Evolutionary conservation across 2,113 vertebrate species (phyloP), one percentile per base, ranked within the genome.

Genomic region (Brachyhypopomus occidentalis): DNA sequence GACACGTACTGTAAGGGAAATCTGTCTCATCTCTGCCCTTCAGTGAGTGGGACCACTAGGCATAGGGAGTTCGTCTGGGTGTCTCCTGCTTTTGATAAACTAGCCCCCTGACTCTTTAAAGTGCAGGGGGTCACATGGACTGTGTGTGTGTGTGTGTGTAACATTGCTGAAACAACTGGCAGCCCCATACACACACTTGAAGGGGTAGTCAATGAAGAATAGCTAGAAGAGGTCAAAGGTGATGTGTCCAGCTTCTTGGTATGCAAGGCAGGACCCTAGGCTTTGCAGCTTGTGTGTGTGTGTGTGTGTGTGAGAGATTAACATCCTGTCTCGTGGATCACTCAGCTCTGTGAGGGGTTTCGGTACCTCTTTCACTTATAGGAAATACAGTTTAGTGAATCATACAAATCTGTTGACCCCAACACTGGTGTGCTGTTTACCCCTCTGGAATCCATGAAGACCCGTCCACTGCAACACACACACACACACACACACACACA

Each of bases 131-230:
- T 41, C 55, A 73, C 30, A 63, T 55, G 59, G 72, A 34, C 36
- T 82, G 79, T 66, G 77, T 74, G 82, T 79, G 62, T 69, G 56
- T 25, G 83, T 30, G 59, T 63, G 64, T 59, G 14, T 22, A 52
- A 30, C 77, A 64, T 76, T 48, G 72, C 63, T 48, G 36, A 75
- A 71, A 30, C 84, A 83, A 77, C 84, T 85, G 84, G 80, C 58
- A 58, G 77, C 69, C 64, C 48, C 72, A 85, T 85, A 72, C 69
- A 2, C 66, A 58, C 22, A 23, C 14, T 9, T 34, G 16, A 82
- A 0, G 62, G 78, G 76, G 63, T 52, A 64, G 58, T n/a, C 17
- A 45, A 85, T 85, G 80, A 83, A 83, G 72, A 79, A 85, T 85
- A 69, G 59, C 78, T 72, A 25, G 52, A 52, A 36, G 25, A 76